phyloP scores from a whole-genome alignment of 1,140 invertebrate species.

The Coelopa frigida region DNA sequence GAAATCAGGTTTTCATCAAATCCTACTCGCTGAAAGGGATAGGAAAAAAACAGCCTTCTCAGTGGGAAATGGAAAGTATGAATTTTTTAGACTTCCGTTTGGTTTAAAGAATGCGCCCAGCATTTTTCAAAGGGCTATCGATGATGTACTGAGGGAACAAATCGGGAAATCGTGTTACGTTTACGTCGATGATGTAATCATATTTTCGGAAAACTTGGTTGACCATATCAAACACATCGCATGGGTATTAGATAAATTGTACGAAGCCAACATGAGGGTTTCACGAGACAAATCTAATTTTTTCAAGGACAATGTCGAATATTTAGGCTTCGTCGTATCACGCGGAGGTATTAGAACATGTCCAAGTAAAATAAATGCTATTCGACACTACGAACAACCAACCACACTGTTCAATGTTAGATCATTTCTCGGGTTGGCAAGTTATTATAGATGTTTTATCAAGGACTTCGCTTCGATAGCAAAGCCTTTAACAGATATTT shows the following conservation, averaged over 20 bases:
- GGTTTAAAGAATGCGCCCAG: too few species aligned
- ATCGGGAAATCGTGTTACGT: constrained; percentile 15
- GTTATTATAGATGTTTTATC: constrained; percentile 10
- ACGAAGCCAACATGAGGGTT: constrained; percentile 2
- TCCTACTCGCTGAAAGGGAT: constrained; percentile 17
- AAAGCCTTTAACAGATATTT: constrained; percentile 5
- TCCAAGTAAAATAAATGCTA: constrained; percentile 7
- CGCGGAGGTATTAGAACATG: constrained; percentile 2
- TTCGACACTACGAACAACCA: constrained; percentile 3
- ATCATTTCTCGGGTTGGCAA: constrained; percentile 9
- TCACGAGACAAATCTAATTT: constrained; percentile 2
- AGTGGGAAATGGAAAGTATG: constrained; percentile 16
- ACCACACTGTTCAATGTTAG: constrained; percentile 1
- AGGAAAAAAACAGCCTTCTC: constrained; percentile 18
- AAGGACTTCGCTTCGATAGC: constrained; percentile 12
- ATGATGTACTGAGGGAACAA: constrained; percentile 13
- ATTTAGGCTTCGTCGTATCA: constrained; percentile 9
- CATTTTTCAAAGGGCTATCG: constrained; percentile 14
- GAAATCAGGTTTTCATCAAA: constrained; percentile 46
- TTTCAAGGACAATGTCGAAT: constrained; percentile 8
- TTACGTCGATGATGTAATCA: constrained; percentile 18
- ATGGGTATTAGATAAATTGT: constrained; percentile 3
- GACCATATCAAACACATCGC: constrained; percentile 11
- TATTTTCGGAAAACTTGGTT: too few species aligned
- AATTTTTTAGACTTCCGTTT: too few species aligned